Conservation (phyloP, 1,140 invertebrate genomes). For the Eupeodes corollae region DNA sequence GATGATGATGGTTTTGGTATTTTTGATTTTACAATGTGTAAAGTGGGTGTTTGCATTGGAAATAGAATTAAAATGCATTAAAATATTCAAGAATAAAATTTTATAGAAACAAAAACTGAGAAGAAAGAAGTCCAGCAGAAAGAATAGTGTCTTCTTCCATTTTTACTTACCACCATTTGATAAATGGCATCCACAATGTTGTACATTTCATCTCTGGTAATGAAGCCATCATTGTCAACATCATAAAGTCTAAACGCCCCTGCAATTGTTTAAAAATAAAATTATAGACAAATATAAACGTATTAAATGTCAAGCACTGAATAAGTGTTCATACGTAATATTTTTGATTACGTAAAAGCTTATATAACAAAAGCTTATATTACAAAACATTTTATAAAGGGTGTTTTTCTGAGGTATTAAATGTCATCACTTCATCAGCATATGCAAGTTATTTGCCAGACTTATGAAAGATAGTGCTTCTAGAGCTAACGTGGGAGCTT, state of each 20-base stretch:
- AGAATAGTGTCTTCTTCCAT: neutral
- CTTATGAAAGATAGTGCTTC: too few species aligned
- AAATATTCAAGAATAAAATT: neutral
- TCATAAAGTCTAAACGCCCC: slow-evolving; percentile 96
- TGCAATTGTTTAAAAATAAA: slow-evolving; percentile 41
- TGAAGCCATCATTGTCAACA: slow-evolving; percentile 95
- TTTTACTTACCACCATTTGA: slow-evolving; percentile 89
- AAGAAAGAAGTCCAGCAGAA: neutral
- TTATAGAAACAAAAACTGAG: neutral
- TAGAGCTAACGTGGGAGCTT: too few species aligned
- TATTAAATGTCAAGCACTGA: slow-evolving; percentile 4
- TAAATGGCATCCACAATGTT: slow-evolving; percentile 98
- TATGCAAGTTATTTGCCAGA: too few species aligned
- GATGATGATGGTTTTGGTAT: too few species aligned
- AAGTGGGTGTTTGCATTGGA: neutral
- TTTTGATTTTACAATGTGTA: neutral
- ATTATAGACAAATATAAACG: slow-evolving; percentile 7
- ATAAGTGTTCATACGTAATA: neutral
- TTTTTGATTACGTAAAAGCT: neutral
- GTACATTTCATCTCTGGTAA: slow-evolving; percentile 96
- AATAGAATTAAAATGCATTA: neutral
- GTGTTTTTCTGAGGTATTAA: too few species aligned
- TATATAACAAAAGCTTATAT: too few species aligned
- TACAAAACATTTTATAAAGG: too few species aligned
- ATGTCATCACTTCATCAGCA: too few species aligned